Evolutionary conservation across 2,888 invertebrate genomes (phyloP).

Genomic region (Protonemura montana): DNA sequence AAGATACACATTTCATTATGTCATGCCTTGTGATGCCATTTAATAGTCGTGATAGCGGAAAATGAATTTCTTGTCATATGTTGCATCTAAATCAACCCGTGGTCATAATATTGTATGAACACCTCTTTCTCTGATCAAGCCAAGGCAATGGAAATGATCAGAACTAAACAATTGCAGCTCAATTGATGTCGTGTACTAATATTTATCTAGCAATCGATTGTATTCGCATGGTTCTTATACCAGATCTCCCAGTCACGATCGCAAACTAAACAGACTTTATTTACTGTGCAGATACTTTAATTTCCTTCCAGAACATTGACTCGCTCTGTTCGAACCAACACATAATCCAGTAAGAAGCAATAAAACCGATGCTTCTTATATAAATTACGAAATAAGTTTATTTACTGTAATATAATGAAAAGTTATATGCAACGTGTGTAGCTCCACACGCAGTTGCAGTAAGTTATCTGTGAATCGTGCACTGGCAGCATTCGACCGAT

Average conservation of each 20-base stretch:
- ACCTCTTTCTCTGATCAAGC: neutral
- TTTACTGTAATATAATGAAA: slow-evolving; percentile 1
- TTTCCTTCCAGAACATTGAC: slow-evolving; percentile 37
- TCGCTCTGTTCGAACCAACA: slow-evolving; percentile 27
- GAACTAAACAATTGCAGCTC: slow-evolving; percentile 33
- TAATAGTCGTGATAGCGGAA: slow-evolving; percentile 15
- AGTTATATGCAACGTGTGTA: neutral
- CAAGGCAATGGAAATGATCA: neutral
- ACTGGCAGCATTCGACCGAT: neutral
- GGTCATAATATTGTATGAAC: neutral
- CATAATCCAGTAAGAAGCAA: slow-evolving; percentile 34
- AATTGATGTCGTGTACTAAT: slow-evolving; percentile 28
- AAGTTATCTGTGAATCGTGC: slow-evolving; percentile 25
- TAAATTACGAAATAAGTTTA: slow-evolving; percentile 38
- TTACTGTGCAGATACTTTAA: slow-evolving; percentile 32
- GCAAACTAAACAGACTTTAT: slow-evolving; percentile 33
- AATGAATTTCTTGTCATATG: neutral
- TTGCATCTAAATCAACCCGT: slow-evolving; percentile 29
- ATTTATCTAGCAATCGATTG: slow-evolving; percentile 35
- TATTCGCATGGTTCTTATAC: slow-evolving; percentile 33
- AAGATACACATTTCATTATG: neutral
- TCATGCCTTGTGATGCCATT: no score
- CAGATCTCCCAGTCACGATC: slow-evolving; percentile 15
- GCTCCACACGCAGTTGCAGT: neutral
- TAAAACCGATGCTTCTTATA: slow-evolving; percentile 34